Evolutionary conservation across 2,888 invertebrate genomes (phyloP).

Genomic region (Drosophila ezoana): DNA sequence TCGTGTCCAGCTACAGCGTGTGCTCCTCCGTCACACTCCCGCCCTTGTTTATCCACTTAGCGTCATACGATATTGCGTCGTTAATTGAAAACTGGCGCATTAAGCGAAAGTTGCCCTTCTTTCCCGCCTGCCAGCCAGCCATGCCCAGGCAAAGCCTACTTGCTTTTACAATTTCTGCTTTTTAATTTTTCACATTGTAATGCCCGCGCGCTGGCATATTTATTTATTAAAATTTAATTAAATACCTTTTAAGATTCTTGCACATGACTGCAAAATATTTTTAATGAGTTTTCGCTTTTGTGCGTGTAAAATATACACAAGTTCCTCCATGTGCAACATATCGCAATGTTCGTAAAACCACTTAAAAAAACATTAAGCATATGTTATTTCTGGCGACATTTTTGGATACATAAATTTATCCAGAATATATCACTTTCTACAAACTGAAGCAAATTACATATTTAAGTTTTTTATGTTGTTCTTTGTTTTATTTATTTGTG

Average conservation of each 20-base stretch:
- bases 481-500: background rate
- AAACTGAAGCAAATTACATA: too few relatives aligned
- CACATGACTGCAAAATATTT: slow-evolving; percentile 73
- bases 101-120: slow-evolving; percentile 50
- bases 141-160: slow-evolving; percentile 9
- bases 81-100: slow-evolving; percentile 78
- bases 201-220: slow-evolving; percentile 42
- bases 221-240: slow-evolving; percentile 77
- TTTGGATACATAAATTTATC: background rate
- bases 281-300: slow-evolving; percentile 75
- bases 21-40: background rate
- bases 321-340: slow-evolving; percentile 31
- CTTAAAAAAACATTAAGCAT: slow-evolving; percentile 47
- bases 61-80: slow-evolving; percentile 56
- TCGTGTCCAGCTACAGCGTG: slow-evolving; percentile 17
- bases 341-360: slow-evolving; percentile 43
- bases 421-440: background rate
- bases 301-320: slow-evolving; percentile 39
- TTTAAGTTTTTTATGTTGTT: background rate
- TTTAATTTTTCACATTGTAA: slow-evolving; percentile 59
- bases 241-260: slow-evolving; percentile 73
- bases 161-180: slow-evolving; percentile 46
- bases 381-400: slow-evolving; percentile 8
- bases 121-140: background rate
- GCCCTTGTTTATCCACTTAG: slow-evolving; percentile 71